Conservation (phyloP, 2,113 vertebrate species). For the Odocoileus virginianus region DNA sequence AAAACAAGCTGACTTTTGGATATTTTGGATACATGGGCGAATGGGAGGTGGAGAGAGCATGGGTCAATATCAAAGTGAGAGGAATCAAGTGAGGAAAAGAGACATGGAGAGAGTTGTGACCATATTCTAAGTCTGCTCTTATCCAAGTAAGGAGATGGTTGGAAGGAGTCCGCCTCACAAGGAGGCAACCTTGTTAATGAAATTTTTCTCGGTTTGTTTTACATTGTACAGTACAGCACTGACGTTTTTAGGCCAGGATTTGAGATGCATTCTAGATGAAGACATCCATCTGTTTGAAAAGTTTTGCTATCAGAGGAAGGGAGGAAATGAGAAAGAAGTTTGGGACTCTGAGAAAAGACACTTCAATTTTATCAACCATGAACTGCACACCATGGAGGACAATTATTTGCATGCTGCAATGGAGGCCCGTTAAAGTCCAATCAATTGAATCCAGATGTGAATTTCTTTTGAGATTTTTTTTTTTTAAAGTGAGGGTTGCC, state of each 20-base stretch:
- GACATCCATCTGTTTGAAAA: neutral
- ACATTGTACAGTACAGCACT: neutral
- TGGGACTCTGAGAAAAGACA: neutral
- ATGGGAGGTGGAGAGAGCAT: neutral
- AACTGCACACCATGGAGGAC: neutral
- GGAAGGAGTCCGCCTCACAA: neutral
- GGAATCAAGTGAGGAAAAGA: neutral
- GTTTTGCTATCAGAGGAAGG: neutral
- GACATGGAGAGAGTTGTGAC: neutral
- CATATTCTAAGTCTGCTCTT: neutral
- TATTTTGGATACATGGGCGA: neutral
- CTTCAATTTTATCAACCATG: neutral
- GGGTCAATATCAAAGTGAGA: neutral
- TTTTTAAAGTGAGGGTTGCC: constrained; percentile 26
- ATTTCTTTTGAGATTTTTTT: constrained; percentile 39
- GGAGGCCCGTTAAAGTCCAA: constrained; percentile 50
- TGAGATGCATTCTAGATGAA: constrained; percentile 10
- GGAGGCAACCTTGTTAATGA: neutral
- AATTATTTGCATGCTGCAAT: constrained; percentile 54
- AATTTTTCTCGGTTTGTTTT: neutral
- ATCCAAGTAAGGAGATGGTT: neutral
- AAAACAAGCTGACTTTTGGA: neutral
- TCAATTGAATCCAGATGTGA: constrained; percentile 74
- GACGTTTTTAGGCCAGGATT: neutral
- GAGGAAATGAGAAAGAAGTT: constrained; percentile 9